Conservation (phyloP, 2,113 vertebrate genomes). For the Rhagologus leucostigma region DNA sequence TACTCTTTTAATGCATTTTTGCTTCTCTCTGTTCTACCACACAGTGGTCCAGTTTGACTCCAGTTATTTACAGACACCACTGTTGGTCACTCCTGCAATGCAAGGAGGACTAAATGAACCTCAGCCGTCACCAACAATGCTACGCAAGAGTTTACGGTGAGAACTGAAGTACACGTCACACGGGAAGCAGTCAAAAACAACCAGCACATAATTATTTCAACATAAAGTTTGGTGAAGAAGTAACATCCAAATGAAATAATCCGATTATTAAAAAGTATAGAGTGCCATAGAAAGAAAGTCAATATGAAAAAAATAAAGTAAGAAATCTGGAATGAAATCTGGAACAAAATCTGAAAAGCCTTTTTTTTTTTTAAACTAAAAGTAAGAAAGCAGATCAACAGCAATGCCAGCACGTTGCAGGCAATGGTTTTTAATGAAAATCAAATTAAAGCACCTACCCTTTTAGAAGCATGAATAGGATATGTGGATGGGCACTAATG, state of each 20-base stretch:
- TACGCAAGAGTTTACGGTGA: background rate
- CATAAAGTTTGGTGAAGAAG: background rate
- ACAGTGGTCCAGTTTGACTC: background rate
- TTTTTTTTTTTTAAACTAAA: background rate
- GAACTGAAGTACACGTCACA: background rate
- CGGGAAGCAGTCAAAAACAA: background rate
- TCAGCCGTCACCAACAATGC: background rate
- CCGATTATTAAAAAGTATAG: background rate
- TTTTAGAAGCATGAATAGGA: constrained; percentile 92
- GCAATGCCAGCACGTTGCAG: background rate
- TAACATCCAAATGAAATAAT: background rate
- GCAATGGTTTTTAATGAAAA: background rate
- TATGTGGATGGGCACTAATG: constrained; percentile 91
- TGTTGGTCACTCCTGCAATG: background rate
- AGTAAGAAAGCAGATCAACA: background rate
- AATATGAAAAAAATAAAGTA: background rate
- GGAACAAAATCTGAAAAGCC: background rate
- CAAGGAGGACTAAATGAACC: background rate
- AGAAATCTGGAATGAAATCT: background rate
- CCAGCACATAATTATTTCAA: background rate
- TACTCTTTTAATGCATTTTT: background rate
- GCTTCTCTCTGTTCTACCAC: background rate
- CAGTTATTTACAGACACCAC: background rate
- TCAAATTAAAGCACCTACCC: constrained; percentile 76
- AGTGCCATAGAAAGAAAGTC: background rate